These are phyloP conservation scores for Synanthedon formicaeformis DNA, from an alignment of 2,888 invertebrate genomes.

Conservation along the genomic window DNA sequence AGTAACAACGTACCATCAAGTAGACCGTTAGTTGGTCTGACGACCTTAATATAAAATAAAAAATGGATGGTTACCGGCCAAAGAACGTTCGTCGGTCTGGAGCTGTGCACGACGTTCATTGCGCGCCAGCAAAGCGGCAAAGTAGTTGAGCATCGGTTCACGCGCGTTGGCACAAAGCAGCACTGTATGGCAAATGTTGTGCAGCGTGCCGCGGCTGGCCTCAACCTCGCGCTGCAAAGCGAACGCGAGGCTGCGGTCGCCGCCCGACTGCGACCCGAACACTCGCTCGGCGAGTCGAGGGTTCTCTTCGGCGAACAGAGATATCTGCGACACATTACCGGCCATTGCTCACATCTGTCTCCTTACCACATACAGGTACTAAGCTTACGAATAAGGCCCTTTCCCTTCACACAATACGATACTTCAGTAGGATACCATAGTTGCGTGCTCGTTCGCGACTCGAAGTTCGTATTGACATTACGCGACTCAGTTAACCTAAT, in stretches of 20 bases:
- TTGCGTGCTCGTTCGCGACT: too few species aligned
- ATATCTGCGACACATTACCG: conserved; percentile 46
- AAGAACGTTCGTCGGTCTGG: conserved; percentile 86
- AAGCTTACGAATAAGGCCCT: too few species aligned
- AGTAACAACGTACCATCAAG: too few species aligned
- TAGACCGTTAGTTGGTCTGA: too few species aligned
- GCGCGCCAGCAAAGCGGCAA: conserved; percentile 79
- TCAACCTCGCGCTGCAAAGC: conserved; percentile 85
- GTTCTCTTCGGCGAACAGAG: conserved; percentile 94
- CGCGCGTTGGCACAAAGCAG: conserved; percentile 85
- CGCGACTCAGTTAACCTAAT: too few species aligned
- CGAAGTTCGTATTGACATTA: too few species aligned
- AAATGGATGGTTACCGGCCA: conserved; percentile 71
- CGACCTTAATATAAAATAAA: neutral
- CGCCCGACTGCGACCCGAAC: conserved; percentile 66
- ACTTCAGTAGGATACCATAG: neutral
- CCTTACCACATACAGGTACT: too few species aligned
- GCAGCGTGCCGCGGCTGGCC: conserved; percentile 79
- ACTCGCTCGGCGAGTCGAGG: conserved; percentile 85
- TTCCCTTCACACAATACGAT: too few species aligned
- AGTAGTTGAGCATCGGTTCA: conserved; percentile 81
- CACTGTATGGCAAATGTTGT: conserved; percentile 85
- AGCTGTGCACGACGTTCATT: conserved; percentile 92
- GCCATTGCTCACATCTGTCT: too few species aligned
- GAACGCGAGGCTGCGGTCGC: conserved; percentile 76